Evolutionary conservation across 2,113 vertebrate genomes (phyloP).

Genomic region (Ariopsis seemanni): DNA sequence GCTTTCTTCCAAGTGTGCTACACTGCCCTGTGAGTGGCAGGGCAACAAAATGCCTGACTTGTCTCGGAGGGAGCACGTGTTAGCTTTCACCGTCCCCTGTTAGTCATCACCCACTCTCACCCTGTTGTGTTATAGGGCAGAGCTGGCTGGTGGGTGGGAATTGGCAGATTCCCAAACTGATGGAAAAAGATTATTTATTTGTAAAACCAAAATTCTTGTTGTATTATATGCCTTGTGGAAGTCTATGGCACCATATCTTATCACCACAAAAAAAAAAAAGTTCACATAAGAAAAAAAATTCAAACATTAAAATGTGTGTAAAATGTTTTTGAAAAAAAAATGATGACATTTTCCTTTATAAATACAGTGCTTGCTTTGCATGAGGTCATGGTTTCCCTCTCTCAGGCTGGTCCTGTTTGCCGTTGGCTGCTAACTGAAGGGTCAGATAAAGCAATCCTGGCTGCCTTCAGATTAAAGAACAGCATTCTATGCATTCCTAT

Average conservation of each 20-base stretch:
- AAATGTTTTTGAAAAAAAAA: neutral
- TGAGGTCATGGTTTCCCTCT: conserved; percentile 54
- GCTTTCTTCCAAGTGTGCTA: neutral
- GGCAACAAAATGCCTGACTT: neutral
- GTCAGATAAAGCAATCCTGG: conserved; percentile 82
- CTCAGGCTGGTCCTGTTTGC: conserved; percentile 25
- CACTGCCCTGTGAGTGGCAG: neutral
- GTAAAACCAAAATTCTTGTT: neutral
- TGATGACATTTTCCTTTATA: neutral
- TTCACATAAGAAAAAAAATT: neutral
- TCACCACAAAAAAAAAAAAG: neutral
- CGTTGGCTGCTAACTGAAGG: conserved; percentile 45
- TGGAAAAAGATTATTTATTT: neutral
- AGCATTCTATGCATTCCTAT: conserved; percentile 92
- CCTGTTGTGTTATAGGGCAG: neutral
- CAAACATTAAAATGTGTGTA: neutral
- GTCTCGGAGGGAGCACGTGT: neutral
- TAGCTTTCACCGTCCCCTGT: neutral
- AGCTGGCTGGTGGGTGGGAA: neutral
- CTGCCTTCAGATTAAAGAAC: conserved; percentile 87
- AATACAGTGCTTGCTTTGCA: neutral
- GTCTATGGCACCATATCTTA: neutral
- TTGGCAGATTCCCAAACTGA: neutral
- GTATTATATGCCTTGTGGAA: neutral
- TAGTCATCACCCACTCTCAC: too few species aligned